A percentile compares a stretch with the other conserved stretches of the same genome.
Conservation (phyloP, 2,113 vertebrate species). For the Mustela lutreola region DNA sequence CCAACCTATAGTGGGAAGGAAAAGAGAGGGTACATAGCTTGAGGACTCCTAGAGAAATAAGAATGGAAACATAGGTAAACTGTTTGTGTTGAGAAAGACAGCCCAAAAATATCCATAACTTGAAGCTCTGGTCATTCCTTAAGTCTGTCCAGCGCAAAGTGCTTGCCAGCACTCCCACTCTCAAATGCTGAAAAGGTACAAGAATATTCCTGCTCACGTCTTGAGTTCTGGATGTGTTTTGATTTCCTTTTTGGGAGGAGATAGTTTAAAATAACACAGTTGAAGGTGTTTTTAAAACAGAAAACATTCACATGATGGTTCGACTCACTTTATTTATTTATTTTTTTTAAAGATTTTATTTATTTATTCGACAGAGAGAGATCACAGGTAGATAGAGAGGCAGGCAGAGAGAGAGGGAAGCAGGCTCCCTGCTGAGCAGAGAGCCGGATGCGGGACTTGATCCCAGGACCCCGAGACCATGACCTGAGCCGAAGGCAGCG, state of each 20-base stretch:
- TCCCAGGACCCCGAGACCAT: no score
- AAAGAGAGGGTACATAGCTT: neutral
- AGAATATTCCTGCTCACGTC: conserved; percentile 39
- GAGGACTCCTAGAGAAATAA: neutral
- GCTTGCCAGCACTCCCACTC: neutral
- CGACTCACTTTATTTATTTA: neutral
- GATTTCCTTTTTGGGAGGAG: neutral
- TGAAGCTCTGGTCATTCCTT: conserved; percentile 46
- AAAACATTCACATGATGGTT: neutral
- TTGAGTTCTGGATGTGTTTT: conserved; percentile 60
- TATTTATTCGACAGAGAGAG: no score
- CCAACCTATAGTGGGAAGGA: conserved; percentile 80
- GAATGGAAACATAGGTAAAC: neutral
- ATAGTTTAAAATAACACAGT: neutral
- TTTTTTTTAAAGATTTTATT: no score
- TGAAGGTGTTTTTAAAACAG: conserved; percentile 25
- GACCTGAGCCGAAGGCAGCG: no score
- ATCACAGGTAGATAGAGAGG: no score
- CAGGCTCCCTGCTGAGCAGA: no score
- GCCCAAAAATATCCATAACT: neutral
- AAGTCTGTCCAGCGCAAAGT: neutral
- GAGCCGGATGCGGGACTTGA: no score
- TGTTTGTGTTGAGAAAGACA: neutral
- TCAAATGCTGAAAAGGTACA: neutral
- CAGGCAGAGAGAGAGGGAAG: no score